These are phyloP conservation scores for Andrena camellia DNA, from an alignment of 2,888 invertebrate genomes.

Conservation along the genomic window DNA sequence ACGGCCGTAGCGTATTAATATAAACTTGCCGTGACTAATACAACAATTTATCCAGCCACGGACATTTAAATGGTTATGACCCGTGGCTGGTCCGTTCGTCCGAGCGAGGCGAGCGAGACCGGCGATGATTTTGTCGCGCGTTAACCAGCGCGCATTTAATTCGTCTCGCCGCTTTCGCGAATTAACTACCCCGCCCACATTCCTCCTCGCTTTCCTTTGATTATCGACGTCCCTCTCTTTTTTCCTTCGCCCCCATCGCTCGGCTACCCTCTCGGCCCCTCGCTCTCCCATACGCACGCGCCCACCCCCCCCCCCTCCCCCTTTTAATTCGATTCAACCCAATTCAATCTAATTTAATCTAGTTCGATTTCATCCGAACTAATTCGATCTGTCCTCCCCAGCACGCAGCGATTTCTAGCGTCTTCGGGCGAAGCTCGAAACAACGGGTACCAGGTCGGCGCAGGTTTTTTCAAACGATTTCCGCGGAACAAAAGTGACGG, in stretches of 20 bases:
- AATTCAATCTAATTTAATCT: slow-evolving; percentile 55
- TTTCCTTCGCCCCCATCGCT: background rate
- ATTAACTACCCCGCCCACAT: slow-evolving; percentile 79
- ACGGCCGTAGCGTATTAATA: slow-evolving; percentile 76
- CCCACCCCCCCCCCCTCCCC: too few species aligned
- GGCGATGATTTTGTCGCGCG: slow-evolving; percentile 80
- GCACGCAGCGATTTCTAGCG: background rate
- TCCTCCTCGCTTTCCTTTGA: slow-evolving; percentile 43
- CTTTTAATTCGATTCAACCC: slow-evolving; percentile 30
- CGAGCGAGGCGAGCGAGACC: slow-evolving; percentile 19
- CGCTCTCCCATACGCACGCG: background rate
- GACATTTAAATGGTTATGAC: slow-evolving; percentile 83
- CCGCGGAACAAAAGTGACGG: slow-evolving; percentile 1
- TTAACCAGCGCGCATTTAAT: slow-evolving; percentile 82
- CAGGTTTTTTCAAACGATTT: background rate
- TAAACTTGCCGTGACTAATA: slow-evolving; percentile 83
- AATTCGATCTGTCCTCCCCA: slow-evolving; percentile 29
- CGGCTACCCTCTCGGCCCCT: background rate
- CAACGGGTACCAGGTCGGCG: too few species aligned
- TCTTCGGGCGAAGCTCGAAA: slow-evolving; percentile 6
- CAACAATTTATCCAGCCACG: slow-evolving; percentile 81
- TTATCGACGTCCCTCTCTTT: slow-evolving; percentile 37
- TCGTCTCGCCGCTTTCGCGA: slow-evolving; percentile 79
- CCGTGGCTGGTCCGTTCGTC: slow-evolving; percentile 59
- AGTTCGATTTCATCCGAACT: slow-evolving; percentile 40